Evolutionary conservation across 2,888 invertebrate species (phyloP), one percentile per base, ranked within the genome.

Genomic region (Quadriops clusia): DNA sequence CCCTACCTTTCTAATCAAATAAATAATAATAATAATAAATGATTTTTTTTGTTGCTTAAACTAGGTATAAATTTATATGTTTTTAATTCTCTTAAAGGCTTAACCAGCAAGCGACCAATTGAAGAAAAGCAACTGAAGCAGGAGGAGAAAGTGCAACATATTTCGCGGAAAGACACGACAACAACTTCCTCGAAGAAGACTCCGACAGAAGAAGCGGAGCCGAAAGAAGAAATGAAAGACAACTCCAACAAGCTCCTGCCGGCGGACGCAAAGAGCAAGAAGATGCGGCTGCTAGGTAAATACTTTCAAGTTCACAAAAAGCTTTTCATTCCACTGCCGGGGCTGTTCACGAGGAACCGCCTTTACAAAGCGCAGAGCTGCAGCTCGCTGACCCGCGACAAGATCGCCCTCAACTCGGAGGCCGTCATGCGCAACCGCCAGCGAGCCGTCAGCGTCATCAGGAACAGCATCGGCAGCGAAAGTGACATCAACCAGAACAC

Each of bases 251-350:
- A 48, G 28, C 54, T 51, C 37, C 28, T 53, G 30, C 42, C 56
- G 48, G 50, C 50, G 50, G 47, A 53, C 23, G 41, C 49, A 26
- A 43, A 50, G 23, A 61, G 61, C 47, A 67, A 61, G 56, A 74
- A 70, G 51, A 69, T 70, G 54, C 65, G 68, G 11, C 59, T 77
- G 42, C 60, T 78, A 23, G 74, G 74, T 24, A 72, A 74, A 36
- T 78, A 77, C 47, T 74, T 78, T 51, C 76, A 77, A 36, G 72
- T 78, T 30, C 73, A 74, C 46, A 71, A 70, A 49, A 72, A 72
- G 53, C 53, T 74, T n/a, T 74, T 71, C 50, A 64, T 72, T 35
- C 74, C 74, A 3, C 44, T 74, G 34, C 69, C 73, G 1, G 67
- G 68, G 10, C 49, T 71, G 21, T 66, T 72, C 41, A 63, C 63